Percentiles rank a stretch among this genome's conserved stretches.
These are phyloP conservation scores for Schlechtendalia chinensis DNA, from an alignment of 1,140 invertebrate genomes.

Conservation along the genomic window DNA sequence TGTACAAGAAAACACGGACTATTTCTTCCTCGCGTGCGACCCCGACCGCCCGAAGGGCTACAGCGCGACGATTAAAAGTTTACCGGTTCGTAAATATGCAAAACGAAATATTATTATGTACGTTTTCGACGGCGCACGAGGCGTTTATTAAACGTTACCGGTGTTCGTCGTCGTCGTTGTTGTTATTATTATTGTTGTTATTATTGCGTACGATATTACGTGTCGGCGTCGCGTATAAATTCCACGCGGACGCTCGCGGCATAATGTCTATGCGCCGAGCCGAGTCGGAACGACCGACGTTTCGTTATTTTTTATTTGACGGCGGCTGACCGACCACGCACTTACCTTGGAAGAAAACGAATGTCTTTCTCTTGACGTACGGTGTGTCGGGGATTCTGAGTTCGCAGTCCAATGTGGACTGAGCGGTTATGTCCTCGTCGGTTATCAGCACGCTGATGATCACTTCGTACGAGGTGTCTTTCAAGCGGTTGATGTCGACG, in stretches of 20 bases:
- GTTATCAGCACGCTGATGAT: conserved; percentile 19
- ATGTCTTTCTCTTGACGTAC: conserved; percentile 43
- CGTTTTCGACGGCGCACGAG: neutral
- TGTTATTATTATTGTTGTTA: too few relatives aligned
- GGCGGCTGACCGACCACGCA: too few relatives aligned
- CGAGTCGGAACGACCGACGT: neutral
- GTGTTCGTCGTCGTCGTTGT: too few relatives aligned
- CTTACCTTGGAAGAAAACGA: conserved; percentile 51
- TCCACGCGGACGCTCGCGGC: too few relatives aligned
- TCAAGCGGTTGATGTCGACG: conserved; percentile 37
- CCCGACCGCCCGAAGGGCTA: neutral
- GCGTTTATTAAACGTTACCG: neutral
- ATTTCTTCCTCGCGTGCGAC: neutral
- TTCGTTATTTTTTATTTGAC: neutral
- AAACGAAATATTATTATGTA: neutral
- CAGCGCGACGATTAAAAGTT: neutral
- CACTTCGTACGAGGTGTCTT: conserved; percentile 46
- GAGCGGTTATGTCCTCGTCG: conserved; percentile 40
- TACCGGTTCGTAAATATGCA: neutral
- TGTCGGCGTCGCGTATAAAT: too few relatives aligned
- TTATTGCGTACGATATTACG: too few relatives aligned
- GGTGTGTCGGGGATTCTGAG: conserved; percentile 46
- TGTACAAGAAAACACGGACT: too few relatives aligned
- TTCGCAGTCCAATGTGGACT: conserved; percentile 50
- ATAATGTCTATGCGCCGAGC: too few relatives aligned